A percentile compares a stretch with the other conserved stretches of the same genome.
phyloP scores from a whole-genome alignment of 2,888 invertebrate genomes.

The Lochmaea crataegi region DNA sequence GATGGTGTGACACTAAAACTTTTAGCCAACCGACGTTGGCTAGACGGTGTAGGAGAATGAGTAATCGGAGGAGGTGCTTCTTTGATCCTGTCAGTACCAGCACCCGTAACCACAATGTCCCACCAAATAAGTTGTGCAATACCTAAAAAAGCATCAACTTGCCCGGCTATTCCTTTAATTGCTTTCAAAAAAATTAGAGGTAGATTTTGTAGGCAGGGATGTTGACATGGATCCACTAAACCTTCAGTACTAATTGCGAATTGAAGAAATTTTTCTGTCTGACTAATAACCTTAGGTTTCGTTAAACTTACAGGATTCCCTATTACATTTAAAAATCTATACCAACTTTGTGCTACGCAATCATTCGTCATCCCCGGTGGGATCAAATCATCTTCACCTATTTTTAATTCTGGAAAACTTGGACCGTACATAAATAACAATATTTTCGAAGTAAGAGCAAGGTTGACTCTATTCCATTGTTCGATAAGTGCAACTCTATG shows the following conservation, averaged over 20 bases:
- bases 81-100: constrained; percentile 63
- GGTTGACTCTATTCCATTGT: constrained; percentile 95
- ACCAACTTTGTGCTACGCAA: constrained; percentile 96
- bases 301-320: constrained; percentile 95
- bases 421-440: constrained; percentile 91
- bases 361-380: constrained; percentile 88
- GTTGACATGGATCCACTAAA: constrained; percentile 89
- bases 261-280: constrained; percentile 81
- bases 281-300: constrained; percentile 78
- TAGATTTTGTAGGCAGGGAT: constrained; percentile 84
- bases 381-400: constrained; percentile 90
- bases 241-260: constrained; percentile 83
- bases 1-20: constrained; percentile 90
- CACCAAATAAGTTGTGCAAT: constrained; percentile 67
- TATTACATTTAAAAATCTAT: constrained; percentile 91
- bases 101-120: constrained; percentile 66
- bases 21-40: constrained; percentile 89
- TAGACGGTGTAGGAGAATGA: constrained; percentile 83
- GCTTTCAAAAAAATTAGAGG: constrained; percentile 94
- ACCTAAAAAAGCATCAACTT: constrained; percentile 92
- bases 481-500: constrained; percentile 92
- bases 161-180: constrained; percentile 91
- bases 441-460: constrained; percentile 86
- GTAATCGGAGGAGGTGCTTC: constrained; percentile 58
- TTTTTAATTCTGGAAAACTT: constrained; percentile 82